A percentile compares a stretch with the other conserved stretches of the same genome.
phyloP scores from a whole-genome alignment of 2,113 vertebrate genomes.

The Boleophthalmus pectinirostris region DNA sequence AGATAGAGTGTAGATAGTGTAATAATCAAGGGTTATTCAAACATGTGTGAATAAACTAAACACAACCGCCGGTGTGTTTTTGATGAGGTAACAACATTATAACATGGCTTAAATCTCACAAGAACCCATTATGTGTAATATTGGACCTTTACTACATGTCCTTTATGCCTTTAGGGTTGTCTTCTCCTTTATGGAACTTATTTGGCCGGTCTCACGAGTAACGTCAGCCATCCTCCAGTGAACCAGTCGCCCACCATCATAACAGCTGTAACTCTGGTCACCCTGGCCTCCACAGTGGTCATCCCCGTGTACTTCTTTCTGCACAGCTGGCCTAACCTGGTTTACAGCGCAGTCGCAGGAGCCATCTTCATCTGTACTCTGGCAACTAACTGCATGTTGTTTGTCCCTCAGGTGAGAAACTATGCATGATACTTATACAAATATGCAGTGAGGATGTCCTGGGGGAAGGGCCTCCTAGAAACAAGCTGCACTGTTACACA shows the following conservation, averaged over 20 bases:
- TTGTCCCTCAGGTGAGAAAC: slow-evolving; percentile 89
- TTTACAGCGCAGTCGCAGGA: slow-evolving; percentile 87
- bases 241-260: slow-evolving; percentile 95
- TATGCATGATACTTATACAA: not conserved
- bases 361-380: slow-evolving; percentile 92
- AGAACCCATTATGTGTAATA: too few species aligned
- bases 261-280: slow-evolving; percentile 83
- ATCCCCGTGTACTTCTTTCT: slow-evolving; percentile 85
- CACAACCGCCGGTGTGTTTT: too few species aligned
- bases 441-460: not conserved
- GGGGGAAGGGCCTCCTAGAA: not conserved
- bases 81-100: too few species aligned
- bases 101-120: too few species aligned
- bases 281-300: slow-evolving; percentile 77
- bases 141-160: not conserved
- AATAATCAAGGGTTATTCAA: too few species aligned
- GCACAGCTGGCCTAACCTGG: slow-evolving; percentile 87
- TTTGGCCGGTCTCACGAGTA: slow-evolving; percentile 90
- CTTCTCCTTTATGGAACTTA: slow-evolving; percentile 91
- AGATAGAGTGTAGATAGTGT: too few species aligned
- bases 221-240: slow-evolving; percentile 91
- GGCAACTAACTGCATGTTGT: slow-evolving; percentile 91
- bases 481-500: not conserved
- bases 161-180: slow-evolving; percentile 75
- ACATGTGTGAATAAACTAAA: too few species aligned